phyloP scores from a whole-genome alignment of 1,140 invertebrate genomes.

The Aphidius ervi region DNA sequence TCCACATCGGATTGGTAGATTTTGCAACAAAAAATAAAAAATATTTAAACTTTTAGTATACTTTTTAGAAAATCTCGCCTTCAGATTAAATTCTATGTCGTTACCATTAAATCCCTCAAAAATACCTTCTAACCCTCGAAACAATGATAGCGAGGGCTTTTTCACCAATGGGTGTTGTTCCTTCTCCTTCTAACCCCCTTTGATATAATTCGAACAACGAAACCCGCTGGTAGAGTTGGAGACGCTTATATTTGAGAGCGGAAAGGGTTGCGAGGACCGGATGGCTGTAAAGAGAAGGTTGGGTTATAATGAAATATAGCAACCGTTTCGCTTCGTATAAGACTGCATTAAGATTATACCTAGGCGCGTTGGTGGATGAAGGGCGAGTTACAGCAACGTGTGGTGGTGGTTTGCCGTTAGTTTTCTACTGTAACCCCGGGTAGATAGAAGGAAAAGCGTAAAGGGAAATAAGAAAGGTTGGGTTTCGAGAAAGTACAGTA shows the following conservation, averaged over 20 bases:
- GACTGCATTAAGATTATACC: constrained; percentile 56
- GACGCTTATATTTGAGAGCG: constrained; percentile 38
- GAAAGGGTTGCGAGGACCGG: constrained; percentile 43
- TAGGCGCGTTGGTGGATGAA: constrained; percentile 41
- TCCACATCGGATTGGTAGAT: too few species aligned
- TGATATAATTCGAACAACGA: constrained; percentile 5
- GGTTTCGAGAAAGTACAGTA: constrained; percentile 26
- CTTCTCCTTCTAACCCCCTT: constrained; percentile 14
- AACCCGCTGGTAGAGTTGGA: neutral
- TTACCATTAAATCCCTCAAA: too few species aligned
- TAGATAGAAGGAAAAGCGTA: constrained; percentile 22
- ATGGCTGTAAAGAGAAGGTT: constrained; percentile 41
- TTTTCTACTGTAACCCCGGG: neutral
- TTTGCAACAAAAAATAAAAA: too few species aligned
- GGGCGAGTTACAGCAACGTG: constrained; percentile 20
- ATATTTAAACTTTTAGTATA: too few species aligned
- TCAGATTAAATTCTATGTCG: too few species aligned
- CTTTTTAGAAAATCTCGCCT: too few species aligned
- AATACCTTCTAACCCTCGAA: too few species aligned
- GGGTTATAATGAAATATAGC: constrained; percentile 56
- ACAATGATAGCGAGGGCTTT: constrained; percentile 23
- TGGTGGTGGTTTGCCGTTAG: constrained; percentile 2
- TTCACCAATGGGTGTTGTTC: constrained; percentile 34
- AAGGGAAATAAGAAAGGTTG: constrained; percentile 24
- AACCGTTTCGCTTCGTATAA: constrained; percentile 50